Conservation (phyloP, 2,113 vertebrate species). For the Lagopus leucura region DNA sequence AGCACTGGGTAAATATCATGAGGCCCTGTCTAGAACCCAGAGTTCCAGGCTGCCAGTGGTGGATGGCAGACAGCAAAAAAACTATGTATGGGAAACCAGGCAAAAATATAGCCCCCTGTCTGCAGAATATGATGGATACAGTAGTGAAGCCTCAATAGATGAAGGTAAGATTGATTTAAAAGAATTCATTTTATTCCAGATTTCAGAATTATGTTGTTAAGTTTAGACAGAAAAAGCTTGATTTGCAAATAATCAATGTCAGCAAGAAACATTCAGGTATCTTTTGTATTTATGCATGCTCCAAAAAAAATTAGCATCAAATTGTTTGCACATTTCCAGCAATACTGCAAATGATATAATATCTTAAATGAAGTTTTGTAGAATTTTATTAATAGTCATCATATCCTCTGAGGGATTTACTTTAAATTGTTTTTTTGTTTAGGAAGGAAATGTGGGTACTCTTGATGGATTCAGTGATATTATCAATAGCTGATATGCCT, state of each 20-base stretch:
- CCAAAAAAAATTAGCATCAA: background rate
- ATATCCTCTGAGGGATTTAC: background rate
- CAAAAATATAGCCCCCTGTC: slow-evolving; percentile 93
- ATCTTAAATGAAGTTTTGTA: background rate
- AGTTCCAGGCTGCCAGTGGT: slow-evolving; percentile 84
- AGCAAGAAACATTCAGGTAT: background rate
- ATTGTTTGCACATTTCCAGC: background rate
- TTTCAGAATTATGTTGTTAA: slow-evolving; percentile 37
- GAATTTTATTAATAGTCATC: background rate
- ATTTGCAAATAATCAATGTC: slow-evolving; percentile 2
- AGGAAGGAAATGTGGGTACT: background rate
- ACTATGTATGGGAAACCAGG: slow-evolving; percentile 90
- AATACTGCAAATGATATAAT: background rate
- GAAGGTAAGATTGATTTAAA: slow-evolving; percentile 85
- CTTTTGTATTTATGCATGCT: slow-evolving; percentile 40
- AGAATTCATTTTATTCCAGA: slow-evolving; percentile 57
- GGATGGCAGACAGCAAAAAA: slow-evolving; percentile 79
- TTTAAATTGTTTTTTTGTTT: background rate
- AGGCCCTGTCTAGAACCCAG: slow-evolving; percentile 87
- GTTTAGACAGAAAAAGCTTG: background rate
- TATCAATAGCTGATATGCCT: background rate
- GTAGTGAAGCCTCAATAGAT: slow-evolving; percentile 93
- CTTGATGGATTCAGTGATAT: background rate
- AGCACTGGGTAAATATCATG: slow-evolving; percentile 93
- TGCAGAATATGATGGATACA: slow-evolving; percentile 92